Evolutionary conservation across 2,797 vertebrate species (phyloP), one percentile per base, ranked within the genome.

Genomic region (Pseudochromis fuscus): DNA sequence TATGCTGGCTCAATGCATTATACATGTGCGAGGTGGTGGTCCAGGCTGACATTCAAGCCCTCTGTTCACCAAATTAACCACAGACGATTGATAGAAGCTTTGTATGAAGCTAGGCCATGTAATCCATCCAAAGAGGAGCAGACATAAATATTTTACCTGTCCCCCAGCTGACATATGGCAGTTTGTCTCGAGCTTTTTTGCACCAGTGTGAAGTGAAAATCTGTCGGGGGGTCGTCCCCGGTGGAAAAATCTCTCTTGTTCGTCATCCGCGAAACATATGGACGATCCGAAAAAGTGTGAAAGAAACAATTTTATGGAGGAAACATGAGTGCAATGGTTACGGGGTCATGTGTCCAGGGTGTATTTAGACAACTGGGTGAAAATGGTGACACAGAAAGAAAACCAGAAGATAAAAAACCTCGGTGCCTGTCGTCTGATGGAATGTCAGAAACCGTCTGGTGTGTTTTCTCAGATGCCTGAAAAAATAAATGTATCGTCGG

Each of bases 401-500:
- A 68, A 62, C 37, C 21, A 40, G 67, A 79, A 59, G 72, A 53
- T 23, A 25, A 59, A 55, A 38, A 27, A 52, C 16, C 58, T n/a
- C n/a, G n/a, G 25, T 50, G 76, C 50, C 65, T 75, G 69, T 68
- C 37, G 24, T 63, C 73, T 82, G 80, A 77, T 3, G 57, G 72
- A 82, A 79, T 82, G 77, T 83, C 79, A 79, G 74, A 85, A 75
- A 68, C 8, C 21, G 46, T 30, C 71, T 67, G 76, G 31, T 13
- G 83, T 87, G 81, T 91, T 91, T 88, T 82, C 74, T 84, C 85
- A 88, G 75, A 90, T 87, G 88, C 77, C 87, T 91, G 89, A 78
- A 88, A 83, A 89, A 91, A 91, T 85, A 87, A 75, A 87, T 83
- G 63, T 79, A 85, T 85, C 68, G 4, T 60, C 79, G 67, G 66